phyloP scores from a whole-genome alignment of 2,797 vertebrate species.

The Leptoclinus maculatus region DNA sequence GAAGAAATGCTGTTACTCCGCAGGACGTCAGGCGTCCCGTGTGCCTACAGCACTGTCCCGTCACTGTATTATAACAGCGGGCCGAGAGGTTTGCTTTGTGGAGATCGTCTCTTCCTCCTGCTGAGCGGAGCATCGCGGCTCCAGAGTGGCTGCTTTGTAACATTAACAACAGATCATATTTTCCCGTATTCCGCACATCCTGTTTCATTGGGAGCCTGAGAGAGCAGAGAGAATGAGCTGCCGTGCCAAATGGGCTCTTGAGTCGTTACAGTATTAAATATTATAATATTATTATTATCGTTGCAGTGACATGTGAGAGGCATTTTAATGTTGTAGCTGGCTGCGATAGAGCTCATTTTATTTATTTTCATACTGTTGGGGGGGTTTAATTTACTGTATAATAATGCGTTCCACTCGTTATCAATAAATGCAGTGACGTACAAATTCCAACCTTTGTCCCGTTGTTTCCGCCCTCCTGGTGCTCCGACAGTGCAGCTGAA shows the following conservation, averaged over 20 bases:
- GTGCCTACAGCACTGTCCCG: conserved; percentile 30
- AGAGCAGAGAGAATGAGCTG: conserved; percentile 2
- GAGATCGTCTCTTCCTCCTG: conserved; percentile 56
- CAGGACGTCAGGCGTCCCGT: conserved; percentile 20
- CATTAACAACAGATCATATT: conserved; percentile 41
- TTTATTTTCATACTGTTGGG: neutral
- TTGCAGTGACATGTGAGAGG: neutral
- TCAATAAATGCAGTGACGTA: neutral
- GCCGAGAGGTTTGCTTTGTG: conserved; percentile 58
- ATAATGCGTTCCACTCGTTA: neutral
- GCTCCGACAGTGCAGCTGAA: neutral
- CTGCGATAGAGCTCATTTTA: neutral
- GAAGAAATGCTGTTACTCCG: conserved; percentile 51
- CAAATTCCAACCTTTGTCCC: neutral
- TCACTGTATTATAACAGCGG: conserved; percentile 41
- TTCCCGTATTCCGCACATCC: conserved; percentile 26
- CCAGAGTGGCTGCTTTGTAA: conserved; percentile 53
- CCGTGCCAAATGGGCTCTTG: neutral
- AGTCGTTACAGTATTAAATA: no score
- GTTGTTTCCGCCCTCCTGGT: neutral
- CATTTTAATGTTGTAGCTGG: no score
- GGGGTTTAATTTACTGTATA: no score
- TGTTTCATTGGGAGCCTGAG: conserved; percentile 45
- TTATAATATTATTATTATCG: neutral
- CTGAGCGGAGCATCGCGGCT: conserved; percentile 44